Percentiles rank a stretch among this genome's conserved stretches.
Evolutionary conservation across 2,888 invertebrate species (phyloP).

Genomic region (Oxyteleia sp.): DNA sequence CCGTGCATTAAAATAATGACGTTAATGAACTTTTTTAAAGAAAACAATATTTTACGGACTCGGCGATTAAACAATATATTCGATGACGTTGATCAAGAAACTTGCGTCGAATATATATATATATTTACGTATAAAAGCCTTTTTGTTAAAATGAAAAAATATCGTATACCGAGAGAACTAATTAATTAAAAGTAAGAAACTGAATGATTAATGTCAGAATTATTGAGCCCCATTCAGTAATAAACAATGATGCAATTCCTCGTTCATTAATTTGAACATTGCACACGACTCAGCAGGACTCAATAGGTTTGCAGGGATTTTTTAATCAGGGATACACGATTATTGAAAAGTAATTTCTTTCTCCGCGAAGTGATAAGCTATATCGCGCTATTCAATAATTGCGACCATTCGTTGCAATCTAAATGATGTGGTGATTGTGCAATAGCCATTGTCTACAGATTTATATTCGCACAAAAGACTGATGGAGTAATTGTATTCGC

Average conservation of each 20-base stretch:
- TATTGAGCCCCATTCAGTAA: not conserved
- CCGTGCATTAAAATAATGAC: slow-evolving; percentile 3
- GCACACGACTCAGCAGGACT: not conserved
- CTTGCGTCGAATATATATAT: too few species aligned
- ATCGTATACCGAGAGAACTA: not conserved
- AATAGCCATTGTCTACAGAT: slow-evolving; percentile 58
- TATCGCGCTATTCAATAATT: slow-evolving; percentile 30
- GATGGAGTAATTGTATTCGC: slow-evolving; percentile 41
- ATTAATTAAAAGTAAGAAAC: not conserved
- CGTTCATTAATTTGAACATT: slow-evolving; percentile 1
- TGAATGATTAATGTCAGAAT: slow-evolving; percentile 2
- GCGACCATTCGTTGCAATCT: slow-evolving; percentile 40
- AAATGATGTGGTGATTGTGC: slow-evolving; percentile 58
- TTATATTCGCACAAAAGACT: slow-evolving; percentile 44
- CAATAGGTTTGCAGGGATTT: not conserved
- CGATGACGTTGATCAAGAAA: slow-evolving; percentile 2
- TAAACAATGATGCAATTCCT: not conserved
- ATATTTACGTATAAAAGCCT: too few species aligned
- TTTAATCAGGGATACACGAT: slow-evolving; percentile 8
- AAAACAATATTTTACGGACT: not conserved
- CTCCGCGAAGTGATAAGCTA: slow-evolving; percentile 10
- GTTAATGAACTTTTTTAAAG: not conserved
- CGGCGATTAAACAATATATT: not conserved
- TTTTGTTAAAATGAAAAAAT: not conserved
- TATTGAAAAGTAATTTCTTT: slow-evolving; percentile 42